Evolutionary conservation across 2,113 vertebrate species (phyloP).

Genomic region (Sula dactylatra): DNA sequence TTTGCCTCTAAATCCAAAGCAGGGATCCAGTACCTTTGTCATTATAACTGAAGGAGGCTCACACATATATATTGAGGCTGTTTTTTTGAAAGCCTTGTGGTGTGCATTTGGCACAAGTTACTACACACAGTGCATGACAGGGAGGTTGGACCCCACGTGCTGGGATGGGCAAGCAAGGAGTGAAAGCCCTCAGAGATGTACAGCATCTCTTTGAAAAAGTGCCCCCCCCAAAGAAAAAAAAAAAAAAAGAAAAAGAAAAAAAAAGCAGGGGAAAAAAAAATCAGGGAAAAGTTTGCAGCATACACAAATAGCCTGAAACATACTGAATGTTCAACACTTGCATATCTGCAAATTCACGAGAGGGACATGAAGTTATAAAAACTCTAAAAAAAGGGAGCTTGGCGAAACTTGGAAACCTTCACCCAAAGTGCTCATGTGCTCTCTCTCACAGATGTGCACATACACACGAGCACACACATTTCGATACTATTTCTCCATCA

Average conservation of each 20-base stretch:
- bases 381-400: not conserved
- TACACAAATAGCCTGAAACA: not conserved
- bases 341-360: not conserved
- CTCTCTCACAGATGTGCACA: not conserved
- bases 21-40: not conserved
- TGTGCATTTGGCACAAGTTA: not conserved
- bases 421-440: not conserved
- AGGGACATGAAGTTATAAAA: not conserved
- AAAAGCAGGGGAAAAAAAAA: not conserved
- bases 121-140: not conserved
- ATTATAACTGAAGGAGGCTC: not conserved
- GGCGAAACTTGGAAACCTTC: not conserved
- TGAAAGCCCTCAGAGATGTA: not conserved
- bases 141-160: accelerated
- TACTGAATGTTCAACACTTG: not conserved
- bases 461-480: accelerated
- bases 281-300: not conserved
- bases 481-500: not conserved
- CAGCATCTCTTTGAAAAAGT: not conserved
- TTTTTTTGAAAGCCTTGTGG: not conserved
- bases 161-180: accelerated
- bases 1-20: not conserved
- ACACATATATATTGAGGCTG: not conserved
- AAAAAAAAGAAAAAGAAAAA: not conserved
- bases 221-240: not conserved